Conservation (phyloP, 2,888 invertebrate genomes). For the Nasonovia ribisnigri region DNA sequence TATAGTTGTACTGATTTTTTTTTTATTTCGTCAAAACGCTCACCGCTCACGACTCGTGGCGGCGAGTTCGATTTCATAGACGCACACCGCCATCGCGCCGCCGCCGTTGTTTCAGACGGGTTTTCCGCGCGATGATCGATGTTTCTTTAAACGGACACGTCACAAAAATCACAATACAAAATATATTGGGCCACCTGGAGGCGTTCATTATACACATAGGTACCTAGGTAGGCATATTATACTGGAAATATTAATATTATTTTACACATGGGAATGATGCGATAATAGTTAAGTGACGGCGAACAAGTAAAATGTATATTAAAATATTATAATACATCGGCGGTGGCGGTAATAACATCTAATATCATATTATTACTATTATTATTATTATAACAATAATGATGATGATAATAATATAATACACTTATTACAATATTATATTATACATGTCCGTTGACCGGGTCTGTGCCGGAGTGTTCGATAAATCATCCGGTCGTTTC, state of each 20-base stretch:
- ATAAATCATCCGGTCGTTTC: constrained; percentile 31
- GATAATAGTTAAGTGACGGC: not conserved
- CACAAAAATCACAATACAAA: not conserved
- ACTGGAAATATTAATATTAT: not conserved
- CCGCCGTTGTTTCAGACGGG: not conserved
- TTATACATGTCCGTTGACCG: not conserved
- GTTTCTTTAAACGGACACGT: constrained; percentile 10
- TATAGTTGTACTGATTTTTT: not conserved
- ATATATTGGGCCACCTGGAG: constrained; percentile 4
- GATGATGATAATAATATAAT: not conserved
- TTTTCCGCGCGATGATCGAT: constrained; percentile 4
- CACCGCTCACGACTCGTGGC: not conserved
- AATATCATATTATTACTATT: not conserved
- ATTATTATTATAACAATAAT: not conserved
- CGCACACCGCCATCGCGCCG: not conserved
- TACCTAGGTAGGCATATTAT: not conserved
- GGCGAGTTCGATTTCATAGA: not conserved
- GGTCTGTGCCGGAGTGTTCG: not conserved
- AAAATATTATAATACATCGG: not conserved
- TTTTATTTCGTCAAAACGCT: not conserved
- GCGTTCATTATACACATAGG: not conserved
- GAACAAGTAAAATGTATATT: not conserved
- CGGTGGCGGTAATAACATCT: not conserved
- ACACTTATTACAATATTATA: constrained; percentile 11
- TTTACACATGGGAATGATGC: not conserved